Evolutionary conservation across 1,140 invertebrate species (phyloP).

Genomic region (Drosophila ogumai): DNA sequence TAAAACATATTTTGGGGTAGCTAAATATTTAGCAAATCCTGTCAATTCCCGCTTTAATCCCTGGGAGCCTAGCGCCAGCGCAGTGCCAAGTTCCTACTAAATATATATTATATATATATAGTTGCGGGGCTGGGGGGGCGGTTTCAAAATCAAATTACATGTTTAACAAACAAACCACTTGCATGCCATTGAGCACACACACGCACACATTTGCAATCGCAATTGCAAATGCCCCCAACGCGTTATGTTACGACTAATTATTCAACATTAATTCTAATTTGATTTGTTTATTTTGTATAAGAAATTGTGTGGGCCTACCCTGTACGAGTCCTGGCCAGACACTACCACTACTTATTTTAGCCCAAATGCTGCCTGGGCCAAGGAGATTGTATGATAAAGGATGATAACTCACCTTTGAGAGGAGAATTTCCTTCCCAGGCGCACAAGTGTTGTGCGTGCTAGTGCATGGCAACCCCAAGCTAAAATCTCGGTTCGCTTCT

Average conservation of each 20-base stretch:
- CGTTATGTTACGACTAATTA: constrained; percentile 68
- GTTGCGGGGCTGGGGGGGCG: constrained; percentile 24
- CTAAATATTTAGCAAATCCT: neutral
- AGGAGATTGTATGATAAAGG: constrained; percentile 3
- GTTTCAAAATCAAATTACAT: constrained; percentile 69
- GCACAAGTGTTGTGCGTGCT: constrained; percentile 22
- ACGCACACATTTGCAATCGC: constrained; percentile 15
- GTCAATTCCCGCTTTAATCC: neutral
- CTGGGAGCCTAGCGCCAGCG: neutral
- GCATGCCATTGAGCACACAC: constrained; percentile 45
- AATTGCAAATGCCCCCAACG: constrained; percentile 58
- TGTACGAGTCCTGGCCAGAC: neutral
- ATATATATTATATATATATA: neutral
- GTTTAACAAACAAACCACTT: constrained; percentile 71
- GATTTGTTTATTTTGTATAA: constrained; percentile 74
- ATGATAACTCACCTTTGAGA: neutral
- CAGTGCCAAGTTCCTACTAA: neutral
- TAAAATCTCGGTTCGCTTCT: constrained; percentile 7
- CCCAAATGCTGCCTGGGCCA: neutral
- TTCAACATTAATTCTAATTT: constrained; percentile 75
- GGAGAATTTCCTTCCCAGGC: neutral
- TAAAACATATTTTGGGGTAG: neutral
- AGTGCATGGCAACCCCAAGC: constrained; percentile 29
- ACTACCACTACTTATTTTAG: constrained; percentile 4
- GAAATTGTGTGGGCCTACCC: constrained; percentile 14